phyloP scores from a whole-genome alignment of 2,888 invertebrate species.

The Apantesis nais region DNA sequence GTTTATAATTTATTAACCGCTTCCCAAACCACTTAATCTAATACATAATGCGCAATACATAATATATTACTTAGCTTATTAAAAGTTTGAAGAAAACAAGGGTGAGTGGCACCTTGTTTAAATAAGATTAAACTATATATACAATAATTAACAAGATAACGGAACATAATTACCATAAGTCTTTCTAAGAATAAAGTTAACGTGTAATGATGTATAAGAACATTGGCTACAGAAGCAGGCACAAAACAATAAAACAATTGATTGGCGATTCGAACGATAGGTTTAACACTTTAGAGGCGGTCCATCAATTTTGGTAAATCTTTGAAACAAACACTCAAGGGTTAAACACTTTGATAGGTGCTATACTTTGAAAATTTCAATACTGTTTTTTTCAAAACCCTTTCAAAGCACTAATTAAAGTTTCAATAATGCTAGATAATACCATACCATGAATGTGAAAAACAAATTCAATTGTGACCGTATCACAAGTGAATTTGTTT shows the following conservation, averaged over 20 bases:
- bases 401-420: too few species aligned
- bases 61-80: slow-evolving; percentile 8
- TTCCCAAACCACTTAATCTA: slow-evolving; percentile 8
- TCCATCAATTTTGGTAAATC: too few species aligned
- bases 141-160: background rate
- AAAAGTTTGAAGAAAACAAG: background rate
- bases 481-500: too few species aligned
- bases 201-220: background rate
- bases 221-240: background rate
- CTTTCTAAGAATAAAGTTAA: background rate
- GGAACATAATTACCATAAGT: background rate
- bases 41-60: background rate
- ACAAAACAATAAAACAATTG: background rate
- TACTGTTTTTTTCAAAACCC: too few species aligned
- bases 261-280: too few species aligned
- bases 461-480: too few species aligned
- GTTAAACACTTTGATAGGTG: too few species aligned
- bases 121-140: background rate
- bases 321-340: too few species aligned
- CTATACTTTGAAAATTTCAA: too few species aligned
- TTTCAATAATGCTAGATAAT: too few species aligned
- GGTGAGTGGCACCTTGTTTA: background rate
- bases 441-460: too few species aligned
- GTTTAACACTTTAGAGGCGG: too few species aligned
- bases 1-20: slow-evolving; percentile 15